phyloP scores from a whole-genome alignment of 1,140 invertebrate species.

The Sesamia nonagrioides region DNA sequence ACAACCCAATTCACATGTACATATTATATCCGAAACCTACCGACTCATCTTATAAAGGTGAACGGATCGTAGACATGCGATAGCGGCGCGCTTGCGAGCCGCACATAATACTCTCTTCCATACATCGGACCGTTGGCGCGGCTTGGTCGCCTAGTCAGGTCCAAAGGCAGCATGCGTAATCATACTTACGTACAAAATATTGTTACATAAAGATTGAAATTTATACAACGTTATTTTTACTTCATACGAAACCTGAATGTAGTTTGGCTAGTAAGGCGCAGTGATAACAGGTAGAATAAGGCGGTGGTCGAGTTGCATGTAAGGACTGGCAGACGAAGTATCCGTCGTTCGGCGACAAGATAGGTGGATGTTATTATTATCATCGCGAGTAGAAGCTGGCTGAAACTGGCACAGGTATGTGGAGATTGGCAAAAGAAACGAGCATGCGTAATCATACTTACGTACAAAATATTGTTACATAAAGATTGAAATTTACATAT shows the following conservation, averaged over 20 bases:
- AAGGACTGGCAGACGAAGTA: no score
- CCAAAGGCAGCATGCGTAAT: conserved; percentile 79
- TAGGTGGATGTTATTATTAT: no score
- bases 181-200: conserved; percentile 46
- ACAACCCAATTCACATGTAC: no score
- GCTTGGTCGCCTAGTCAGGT: conserved; percentile 91
- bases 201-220: neutral
- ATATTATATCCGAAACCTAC: conserved; percentile 85
- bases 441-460: conserved; percentile 64
- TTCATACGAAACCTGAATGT: no score
- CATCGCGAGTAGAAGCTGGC: no score
- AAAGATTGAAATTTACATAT: neutral
- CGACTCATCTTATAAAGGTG: conserved; percentile 97
- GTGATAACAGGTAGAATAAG: no score
- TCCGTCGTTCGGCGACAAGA: no score
- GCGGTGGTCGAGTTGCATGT: no score
- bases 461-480: conserved; percentile 29
- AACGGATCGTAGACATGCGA: conserved; percentile 97
- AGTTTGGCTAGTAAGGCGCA: no score
- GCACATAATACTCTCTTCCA: conserved; percentile 97
- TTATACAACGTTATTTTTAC: no score
- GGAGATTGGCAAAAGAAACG: no score
- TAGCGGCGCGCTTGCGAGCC: conserved; percentile 97
- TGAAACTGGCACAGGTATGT: no score
- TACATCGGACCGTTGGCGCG: conserved; percentile 90